Percentiles rank a stretch among this genome's conserved stretches.
Conservation (phyloP, 2,888 invertebrate species). For the Notocelia uddmanniana region DNA sequence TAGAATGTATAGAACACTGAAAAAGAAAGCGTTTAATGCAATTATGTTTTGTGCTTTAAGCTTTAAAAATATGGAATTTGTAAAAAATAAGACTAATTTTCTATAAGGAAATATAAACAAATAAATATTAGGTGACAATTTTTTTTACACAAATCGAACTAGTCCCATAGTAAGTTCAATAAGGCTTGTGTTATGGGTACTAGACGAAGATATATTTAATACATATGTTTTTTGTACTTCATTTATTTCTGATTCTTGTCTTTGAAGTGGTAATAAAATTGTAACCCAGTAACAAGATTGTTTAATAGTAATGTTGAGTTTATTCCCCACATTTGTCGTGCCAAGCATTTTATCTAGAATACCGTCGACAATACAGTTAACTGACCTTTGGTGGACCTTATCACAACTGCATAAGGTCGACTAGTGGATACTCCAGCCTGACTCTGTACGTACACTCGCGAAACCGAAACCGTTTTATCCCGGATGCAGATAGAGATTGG, state of each 20-base stretch:
- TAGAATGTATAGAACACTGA: no score
- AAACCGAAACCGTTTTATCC: slow-evolving; percentile 36
- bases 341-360: slow-evolving; percentile 7
- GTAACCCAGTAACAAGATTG: slow-evolving; percentile 7
- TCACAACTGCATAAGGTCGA: background rate
- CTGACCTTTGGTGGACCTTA: background rate
- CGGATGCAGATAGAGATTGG: slow-evolving; percentile 38
- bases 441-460: background rate
- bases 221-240: background rate
- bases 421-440: background rate
- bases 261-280: slow-evolving; percentile 18
- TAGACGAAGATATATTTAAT: background rate
- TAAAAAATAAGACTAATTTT: background rate
- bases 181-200: no score
- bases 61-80: slow-evolving; percentile 5
- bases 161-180: no score
- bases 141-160: no score
- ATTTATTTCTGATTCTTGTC: slow-evolving; percentile 9
- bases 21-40: background rate
- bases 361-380: background rate
- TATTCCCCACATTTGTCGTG: slow-evolving; percentile 14
- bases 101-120: no score
- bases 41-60: background rate
- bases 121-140: no score
- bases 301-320: background rate